Evolutionary conservation across 1,140 invertebrate species (phyloP), one percentile per base, ranked within the genome.

Genomic region (Drosophila bipectinata): DNA sequence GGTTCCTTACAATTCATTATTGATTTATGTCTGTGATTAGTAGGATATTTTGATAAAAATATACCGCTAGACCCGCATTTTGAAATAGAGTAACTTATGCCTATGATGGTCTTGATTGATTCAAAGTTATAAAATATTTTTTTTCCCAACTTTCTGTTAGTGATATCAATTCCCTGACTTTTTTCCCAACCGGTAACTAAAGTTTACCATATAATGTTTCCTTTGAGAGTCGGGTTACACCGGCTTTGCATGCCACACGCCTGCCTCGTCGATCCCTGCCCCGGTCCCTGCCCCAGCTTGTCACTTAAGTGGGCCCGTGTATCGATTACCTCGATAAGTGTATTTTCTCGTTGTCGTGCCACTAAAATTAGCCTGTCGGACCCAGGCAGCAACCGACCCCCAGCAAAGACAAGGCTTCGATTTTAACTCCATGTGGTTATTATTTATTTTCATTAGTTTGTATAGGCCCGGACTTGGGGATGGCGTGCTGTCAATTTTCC

Each of bases 401-500:
- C 76, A 68, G 57, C 80, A 66, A 72, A 60, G 75, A 30, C 66
- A 64, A 73, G 56, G 21, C 62, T 67, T 26, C 32, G 15, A 28
- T 10, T 39, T 7, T 30, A 21, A 68, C 52, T 67, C 12, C 63
- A 48, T 49, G 63, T n/a, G 67, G 67, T 57, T 71, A 71, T 71
- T 69, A 69, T 57, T 69, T 69, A 69, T 69, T 68, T 69, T 56
- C 73, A 71, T 81, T 75, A 82, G 69, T 82, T 81, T 49, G 68
- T 82, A 71, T 69, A 4, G 26, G 26, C 26, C 34, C 24, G 18
- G 21, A 1, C 10, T 49, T 69, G 61, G 58, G 56, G 77, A 55
- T 81, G 63, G 82, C 74, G 82, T 85, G 82, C 78, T 78, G 81
- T 85, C 82, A 87, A 82, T 87, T 87, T 85, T 64, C 78, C 82